Conservation (phyloP, 2,888 invertebrate species). For the Drosophila robusta region DNA sequence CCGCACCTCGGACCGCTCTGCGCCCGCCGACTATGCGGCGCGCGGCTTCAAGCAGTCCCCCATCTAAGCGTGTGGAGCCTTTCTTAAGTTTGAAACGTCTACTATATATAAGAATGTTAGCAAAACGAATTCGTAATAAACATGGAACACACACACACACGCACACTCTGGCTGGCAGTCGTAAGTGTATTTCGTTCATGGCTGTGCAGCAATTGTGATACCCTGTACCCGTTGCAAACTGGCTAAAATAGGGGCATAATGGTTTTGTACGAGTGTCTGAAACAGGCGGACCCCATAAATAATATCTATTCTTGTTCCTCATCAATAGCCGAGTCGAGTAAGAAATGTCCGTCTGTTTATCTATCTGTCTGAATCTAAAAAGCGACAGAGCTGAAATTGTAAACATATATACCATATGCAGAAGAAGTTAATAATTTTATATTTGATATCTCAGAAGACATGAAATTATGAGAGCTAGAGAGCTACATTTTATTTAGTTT, state of each 20-base stretch:
- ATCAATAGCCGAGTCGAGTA: too few relatives aligned
- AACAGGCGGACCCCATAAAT: background rate
- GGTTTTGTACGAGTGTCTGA: too few relatives aligned
- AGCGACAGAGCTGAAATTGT: too few relatives aligned
- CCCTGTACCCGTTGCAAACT: background rate
- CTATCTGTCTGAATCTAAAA: too few relatives aligned
- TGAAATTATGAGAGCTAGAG: too few relatives aligned
- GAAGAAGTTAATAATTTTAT: too few relatives aligned
- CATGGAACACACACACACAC: slow-evolving; percentile 31
- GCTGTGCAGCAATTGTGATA: slow-evolving; percentile 25
- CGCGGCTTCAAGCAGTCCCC: slow-evolving; percentile 89
- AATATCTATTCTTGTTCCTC: background rate
- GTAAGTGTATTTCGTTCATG: slow-evolving; percentile 33
- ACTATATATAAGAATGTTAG: slow-evolving; percentile 51
- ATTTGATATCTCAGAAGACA: too few relatives aligned
- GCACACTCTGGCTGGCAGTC: background rate
- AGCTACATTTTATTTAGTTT: too few relatives aligned
- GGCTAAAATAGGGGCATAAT: background rate
- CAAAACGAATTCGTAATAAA: slow-evolving; percentile 64
- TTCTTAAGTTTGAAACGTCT: slow-evolving; percentile 46
- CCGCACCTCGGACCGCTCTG: slow-evolving; percentile 86
- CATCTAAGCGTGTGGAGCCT: slow-evolving; percentile 56
- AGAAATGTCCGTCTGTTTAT: too few relatives aligned
- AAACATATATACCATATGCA: too few relatives aligned
- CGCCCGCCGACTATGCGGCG: slow-evolving; percentile 89